phyloP scores from a whole-genome alignment of 1,140 invertebrate species.

The Lordiphosa stackelbergi region DNA sequence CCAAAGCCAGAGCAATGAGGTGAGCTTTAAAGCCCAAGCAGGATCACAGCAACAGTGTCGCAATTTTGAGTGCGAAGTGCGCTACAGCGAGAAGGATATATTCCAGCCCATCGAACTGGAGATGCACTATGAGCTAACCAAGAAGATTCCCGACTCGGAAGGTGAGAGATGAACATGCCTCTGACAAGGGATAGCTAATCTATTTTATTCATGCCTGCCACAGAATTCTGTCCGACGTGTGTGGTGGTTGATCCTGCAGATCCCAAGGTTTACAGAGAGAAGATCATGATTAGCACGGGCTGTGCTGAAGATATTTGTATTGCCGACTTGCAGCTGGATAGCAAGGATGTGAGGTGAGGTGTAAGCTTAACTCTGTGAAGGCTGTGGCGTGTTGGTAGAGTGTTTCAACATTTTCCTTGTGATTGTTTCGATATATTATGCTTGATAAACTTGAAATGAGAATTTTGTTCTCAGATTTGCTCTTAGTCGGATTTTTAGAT shows the following conservation, averaged over 20 bases:
- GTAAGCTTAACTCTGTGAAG: too few species aligned
- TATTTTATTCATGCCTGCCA: background rate
- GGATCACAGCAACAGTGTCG: slow-evolving; percentile 47
- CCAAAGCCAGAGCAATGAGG: slow-evolving; percentile 47
- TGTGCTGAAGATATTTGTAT: slow-evolving; percentile 76
- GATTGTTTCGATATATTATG: too few species aligned
- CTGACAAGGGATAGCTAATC: background rate
- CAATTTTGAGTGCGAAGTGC: slow-evolving; percentile 56
- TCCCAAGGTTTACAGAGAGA: slow-evolving; percentile 59
- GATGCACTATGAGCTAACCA: slow-evolving; percentile 69
- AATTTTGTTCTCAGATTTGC: too few species aligned
- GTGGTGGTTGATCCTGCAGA: slow-evolving; percentile 70
- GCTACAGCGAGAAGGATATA: slow-evolving; percentile 70
- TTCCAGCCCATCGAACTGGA: slow-evolving; percentile 77
- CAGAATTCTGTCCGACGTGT: slow-evolving; percentile 70
- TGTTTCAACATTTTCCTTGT: too few species aligned
- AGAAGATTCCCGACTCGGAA: slow-evolving; percentile 61
- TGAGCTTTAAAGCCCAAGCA: slow-evolving; percentile 57
- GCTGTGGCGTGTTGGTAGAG: too few species aligned
- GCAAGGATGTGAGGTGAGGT: slow-evolving; percentile 44
- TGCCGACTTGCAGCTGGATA: slow-evolving; percentile 71
- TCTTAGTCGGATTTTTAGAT: too few species aligned
- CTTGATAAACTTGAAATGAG: too few species aligned
- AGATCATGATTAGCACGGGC: slow-evolving; percentile 73
- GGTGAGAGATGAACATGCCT: slow-evolving; percentile 26